Evolutionary conservation across 2,888 invertebrate genomes (phyloP).

Genomic region (Oligia latruncula): DNA sequence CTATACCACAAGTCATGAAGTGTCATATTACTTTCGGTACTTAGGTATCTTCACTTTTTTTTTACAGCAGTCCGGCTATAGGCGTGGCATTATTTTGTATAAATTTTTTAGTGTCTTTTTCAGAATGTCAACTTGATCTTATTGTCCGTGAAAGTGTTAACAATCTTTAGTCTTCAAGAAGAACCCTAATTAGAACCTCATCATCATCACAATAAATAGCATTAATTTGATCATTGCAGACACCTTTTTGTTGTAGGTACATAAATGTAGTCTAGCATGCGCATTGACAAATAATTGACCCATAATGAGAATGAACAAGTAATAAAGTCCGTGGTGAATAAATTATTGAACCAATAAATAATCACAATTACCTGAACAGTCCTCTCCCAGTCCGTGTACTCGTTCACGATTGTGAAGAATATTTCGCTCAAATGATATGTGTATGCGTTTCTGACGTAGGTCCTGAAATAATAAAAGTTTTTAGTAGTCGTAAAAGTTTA

Average conservation of each 20-base stretch:
- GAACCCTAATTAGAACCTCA: neutral
- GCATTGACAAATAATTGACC: conserved; percentile 31
- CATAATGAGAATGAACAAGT: conserved; percentile 44
- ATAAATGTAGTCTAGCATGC: neutral
- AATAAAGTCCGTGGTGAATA: conserved; percentile 47
- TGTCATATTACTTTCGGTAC: too few relatives aligned
- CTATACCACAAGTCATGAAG: too few relatives aligned
- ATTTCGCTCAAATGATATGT: conserved; percentile 99
- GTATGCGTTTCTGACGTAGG: conserved; percentile 98
- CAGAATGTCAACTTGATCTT: too few relatives aligned
- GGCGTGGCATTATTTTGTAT: too few relatives aligned
- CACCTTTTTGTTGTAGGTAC: too few relatives aligned
- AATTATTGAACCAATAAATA: conserved; percentile 35
- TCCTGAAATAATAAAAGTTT: conserved; percentile 84
- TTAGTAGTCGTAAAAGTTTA: neutral
- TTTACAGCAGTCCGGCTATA: too few relatives aligned
- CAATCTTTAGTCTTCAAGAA: neutral
- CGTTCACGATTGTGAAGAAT: conserved; percentile 98
- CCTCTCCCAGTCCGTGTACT: conserved; percentile 99
- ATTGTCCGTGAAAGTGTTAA: too few relatives aligned
- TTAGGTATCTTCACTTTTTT: too few relatives aligned
- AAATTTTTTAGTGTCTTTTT: too few relatives aligned
- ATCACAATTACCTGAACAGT: conserved; percentile 91
- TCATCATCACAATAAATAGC: too few relatives aligned
- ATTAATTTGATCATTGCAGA: neutral